Conservation (phyloP, 2,797 vertebrate species). For the Syngnathus rostellatus region DNA sequence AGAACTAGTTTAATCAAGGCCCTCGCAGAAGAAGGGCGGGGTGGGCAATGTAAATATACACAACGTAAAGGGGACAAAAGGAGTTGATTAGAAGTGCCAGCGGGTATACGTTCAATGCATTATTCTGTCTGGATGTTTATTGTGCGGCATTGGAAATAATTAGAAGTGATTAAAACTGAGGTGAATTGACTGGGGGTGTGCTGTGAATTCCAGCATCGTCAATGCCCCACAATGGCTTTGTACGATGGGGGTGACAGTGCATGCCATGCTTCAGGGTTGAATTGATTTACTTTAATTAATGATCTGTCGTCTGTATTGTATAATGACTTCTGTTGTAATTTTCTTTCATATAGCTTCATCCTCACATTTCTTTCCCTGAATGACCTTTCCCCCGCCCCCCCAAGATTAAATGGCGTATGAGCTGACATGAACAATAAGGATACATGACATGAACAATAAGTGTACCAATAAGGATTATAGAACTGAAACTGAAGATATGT, state of each 20-base stretch:
- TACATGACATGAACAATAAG: slow-evolving; percentile 64
- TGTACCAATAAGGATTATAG: slow-evolving; percentile 61
- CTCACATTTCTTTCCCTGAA: neutral
- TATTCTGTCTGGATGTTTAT: slow-evolving; percentile 43
- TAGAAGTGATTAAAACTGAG: slow-evolving; percentile 65
- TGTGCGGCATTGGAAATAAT: slow-evolving; percentile 58
- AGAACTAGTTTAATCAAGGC: slow-evolving; percentile 52
- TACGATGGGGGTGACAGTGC: slow-evolving; percentile 53
- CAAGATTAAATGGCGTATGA: slow-evolving; percentile 47
- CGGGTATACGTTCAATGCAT: slow-evolving; percentile 21
- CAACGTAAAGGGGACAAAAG: slow-evolving; percentile 29
- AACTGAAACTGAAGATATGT: slow-evolving; percentile 58
- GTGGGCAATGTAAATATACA: slow-evolving; percentile 8
- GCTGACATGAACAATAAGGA: slow-evolving; percentile 63
- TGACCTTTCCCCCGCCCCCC: slow-evolving; percentile 9
- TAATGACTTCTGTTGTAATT: slow-evolving; percentile 44
- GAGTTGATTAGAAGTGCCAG: slow-evolving; percentile 38
- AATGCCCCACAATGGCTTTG: slow-evolving; percentile 24
- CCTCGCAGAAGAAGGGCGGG: slow-evolving; percentile 17
- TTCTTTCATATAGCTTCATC: slow-evolving; percentile 38
- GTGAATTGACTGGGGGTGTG: slow-evolving; percentile 55
- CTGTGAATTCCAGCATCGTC: slow-evolving; percentile 17
- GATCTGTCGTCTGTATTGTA: slow-evolving; percentile 55
- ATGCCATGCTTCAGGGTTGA: slow-evolving; percentile 54
- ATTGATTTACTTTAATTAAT: slow-evolving; percentile 72